Percentiles rank a stretch among this genome's conserved stretches.
Conservation (phyloP, 1,140 invertebrate species). For the Rhopalosiphum padi region DNA sequence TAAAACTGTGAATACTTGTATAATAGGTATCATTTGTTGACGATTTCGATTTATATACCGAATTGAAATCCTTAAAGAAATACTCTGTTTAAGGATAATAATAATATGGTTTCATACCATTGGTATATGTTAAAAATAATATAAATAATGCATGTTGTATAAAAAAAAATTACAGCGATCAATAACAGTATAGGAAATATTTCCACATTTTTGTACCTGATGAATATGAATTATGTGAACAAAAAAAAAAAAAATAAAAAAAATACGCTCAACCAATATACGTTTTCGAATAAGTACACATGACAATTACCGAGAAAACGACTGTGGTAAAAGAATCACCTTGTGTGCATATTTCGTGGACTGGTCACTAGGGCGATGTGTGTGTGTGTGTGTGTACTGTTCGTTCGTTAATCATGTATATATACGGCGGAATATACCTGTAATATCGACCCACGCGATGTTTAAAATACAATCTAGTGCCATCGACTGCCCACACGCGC, state of each 20-base stretch:
- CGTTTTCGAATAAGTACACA: too few species aligned
- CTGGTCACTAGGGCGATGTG: constrained; percentile 47
- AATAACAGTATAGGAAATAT: too few species aligned
- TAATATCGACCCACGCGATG: constrained; percentile 8
- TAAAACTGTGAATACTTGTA: neutral
- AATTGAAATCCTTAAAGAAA: neutral
- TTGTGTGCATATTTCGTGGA: neutral
- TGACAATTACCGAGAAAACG: neutral
- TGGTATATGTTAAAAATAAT: too few species aligned
- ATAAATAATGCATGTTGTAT: too few species aligned
- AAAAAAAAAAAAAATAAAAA: too few species aligned
- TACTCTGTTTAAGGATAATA: too few species aligned
- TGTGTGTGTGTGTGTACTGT: neutral
- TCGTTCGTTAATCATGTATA: neutral
- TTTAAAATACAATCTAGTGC: constrained; percentile 1
- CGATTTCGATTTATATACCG: neutral
- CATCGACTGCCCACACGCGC: neutral
- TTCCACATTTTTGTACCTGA: too few species aligned
- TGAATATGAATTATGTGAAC: too few species aligned
- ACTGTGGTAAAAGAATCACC: neutral
- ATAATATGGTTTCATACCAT: too few species aligned
- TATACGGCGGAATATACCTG: neutral
- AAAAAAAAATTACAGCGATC: too few species aligned
- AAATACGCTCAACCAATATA: too few species aligned
- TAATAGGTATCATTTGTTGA: too few species aligned